phyloP scores from a whole-genome alignment of 2,888 invertebrate genomes.

The Drosophila yooni region DNA sequence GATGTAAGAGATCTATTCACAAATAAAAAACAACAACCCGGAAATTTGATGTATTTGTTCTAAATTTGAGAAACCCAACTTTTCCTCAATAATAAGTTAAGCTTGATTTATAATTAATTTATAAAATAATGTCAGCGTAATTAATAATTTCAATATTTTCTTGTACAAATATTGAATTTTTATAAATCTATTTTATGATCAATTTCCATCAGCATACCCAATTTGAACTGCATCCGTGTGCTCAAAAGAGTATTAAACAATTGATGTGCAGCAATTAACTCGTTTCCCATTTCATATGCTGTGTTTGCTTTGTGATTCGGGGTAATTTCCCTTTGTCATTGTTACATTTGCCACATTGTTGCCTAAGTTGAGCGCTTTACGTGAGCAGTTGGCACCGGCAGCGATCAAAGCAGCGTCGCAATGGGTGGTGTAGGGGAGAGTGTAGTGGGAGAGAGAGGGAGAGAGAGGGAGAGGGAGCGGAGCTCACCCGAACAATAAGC shows the following conservation, averaged over 20 bases:
- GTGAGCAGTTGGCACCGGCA: conserved; percentile 30
- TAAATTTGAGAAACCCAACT: not conserved
- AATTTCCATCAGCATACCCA: too few species aligned
- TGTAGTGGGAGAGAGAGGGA: too few species aligned
- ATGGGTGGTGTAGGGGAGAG: not conserved
- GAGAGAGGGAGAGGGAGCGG: not conserved
- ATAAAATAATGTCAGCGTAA: not conserved
- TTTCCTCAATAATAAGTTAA: not conserved
- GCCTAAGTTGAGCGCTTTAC: conserved; percentile 39
- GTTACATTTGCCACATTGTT: conserved; percentile 14
- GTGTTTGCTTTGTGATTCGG: conserved; percentile 17
- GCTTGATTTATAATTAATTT: not conserved
- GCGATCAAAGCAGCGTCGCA: conserved; percentile 35
- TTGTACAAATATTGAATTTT: not conserved
- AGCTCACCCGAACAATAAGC: conserved; percentile 8
- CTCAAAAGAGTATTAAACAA: conserved; percentile 22
- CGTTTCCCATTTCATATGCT: not conserved
- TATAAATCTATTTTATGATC: not conserved
- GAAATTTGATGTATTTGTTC: not conserved
- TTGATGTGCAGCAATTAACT: not conserved
- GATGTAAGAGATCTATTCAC: not conserved
- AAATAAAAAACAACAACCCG: not conserved
- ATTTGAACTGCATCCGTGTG: not conserved
- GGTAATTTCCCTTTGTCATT: conserved; percentile 49
- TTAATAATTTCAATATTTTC: not conserved